These are phyloP conservation scores for Apis laboriosa DNA, from an alignment of 1,140 invertebrate species.

Conservation along the genomic window DNA sequence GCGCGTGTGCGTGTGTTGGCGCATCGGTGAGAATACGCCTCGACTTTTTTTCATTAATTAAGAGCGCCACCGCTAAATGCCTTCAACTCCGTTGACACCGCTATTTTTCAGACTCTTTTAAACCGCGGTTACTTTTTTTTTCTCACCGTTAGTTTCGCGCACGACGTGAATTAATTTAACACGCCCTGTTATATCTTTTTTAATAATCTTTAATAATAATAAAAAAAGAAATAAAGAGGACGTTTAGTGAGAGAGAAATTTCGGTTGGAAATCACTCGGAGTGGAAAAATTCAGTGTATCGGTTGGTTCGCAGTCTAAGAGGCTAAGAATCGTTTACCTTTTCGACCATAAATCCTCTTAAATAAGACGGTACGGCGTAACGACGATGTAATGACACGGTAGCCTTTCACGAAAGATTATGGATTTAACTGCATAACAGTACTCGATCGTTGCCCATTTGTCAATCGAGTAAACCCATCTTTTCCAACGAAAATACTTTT, in stretches of 20 bases:
- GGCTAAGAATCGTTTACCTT: not conserved
- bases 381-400: conserved; percentile 17
- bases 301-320: not conserved
- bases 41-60: conserved; percentile 40
- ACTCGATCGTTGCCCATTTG: not conserved
- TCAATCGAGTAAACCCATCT: not conserved
- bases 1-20: too few relatives aligned
- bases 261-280: not conserved
- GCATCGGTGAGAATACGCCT: too few relatives aligned
- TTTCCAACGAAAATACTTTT: not conserved
- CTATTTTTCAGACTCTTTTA: not conserved
- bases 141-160: too few relatives aligned
- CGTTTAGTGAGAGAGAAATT: too few relatives aligned
- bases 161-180: too few relatives aligned
- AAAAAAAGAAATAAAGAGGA: too few relatives aligned
- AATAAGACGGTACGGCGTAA: not conserved
- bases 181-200: too few relatives aligned
- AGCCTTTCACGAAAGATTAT: not conserved
- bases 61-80: conserved; percentile 12
- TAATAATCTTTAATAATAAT: too few relatives aligned
- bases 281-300: not conserved
- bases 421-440: not conserved
- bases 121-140: not conserved
- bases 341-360: not conserved
- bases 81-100: not conserved